These are phyloP conservation scores for Cetoscarus ocellatus DNA, from an alignment of 2,797 vertebrate species.

Conservation along the genomic window DNA sequence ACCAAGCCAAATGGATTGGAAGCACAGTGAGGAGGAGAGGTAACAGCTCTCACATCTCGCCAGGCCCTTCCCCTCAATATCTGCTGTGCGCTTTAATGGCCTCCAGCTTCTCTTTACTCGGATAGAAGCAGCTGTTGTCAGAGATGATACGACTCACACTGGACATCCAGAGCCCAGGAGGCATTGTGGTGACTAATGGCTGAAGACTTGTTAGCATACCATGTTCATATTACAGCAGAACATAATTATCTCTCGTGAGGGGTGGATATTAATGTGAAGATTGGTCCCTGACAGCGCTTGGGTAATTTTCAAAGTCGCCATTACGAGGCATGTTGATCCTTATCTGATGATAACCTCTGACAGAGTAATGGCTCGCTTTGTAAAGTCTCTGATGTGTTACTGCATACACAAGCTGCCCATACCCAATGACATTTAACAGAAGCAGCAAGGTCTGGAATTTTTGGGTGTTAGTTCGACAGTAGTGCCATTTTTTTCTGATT, in stretches of 20 bases:
- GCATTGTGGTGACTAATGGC: slow-evolving; percentile 67
- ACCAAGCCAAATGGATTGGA: slow-evolving; percentile 49
- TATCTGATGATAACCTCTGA: slow-evolving; percentile 58
- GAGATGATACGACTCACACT: slow-evolving; percentile 37
- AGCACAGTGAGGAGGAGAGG: slow-evolving; percentile 35
- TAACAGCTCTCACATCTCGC: slow-evolving; percentile 42
- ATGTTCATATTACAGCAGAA: slow-evolving; percentile 75
- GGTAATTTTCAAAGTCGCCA: slow-evolving; percentile 55
- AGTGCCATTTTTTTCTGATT: neutral
- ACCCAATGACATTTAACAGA: neutral
- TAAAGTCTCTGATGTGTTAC: slow-evolving; percentile 14
- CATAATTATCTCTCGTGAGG: slow-evolving; percentile 67
- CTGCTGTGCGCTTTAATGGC: slow-evolving; percentile 57
- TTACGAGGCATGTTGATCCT: slow-evolving; percentile 55
- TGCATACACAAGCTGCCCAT: slow-evolving; percentile 11
- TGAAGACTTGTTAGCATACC: slow-evolving; percentile 63
- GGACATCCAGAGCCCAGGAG: slow-evolving; percentile 54
- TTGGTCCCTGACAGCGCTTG: slow-evolving; percentile 43
- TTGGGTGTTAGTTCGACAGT: neutral
- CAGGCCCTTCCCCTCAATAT: slow-evolving; percentile 54
- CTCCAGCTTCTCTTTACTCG: slow-evolving; percentile 45
- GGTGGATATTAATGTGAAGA: slow-evolving; percentile 69
- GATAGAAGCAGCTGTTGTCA: slow-evolving; percentile 67
- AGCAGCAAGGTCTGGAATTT: neutral
- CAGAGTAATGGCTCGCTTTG: slow-evolving; percentile 37